Evolutionary conservation across 2,888 invertebrate genomes (phyloP).

Genomic region (Sclerodermus sp.): DNA sequence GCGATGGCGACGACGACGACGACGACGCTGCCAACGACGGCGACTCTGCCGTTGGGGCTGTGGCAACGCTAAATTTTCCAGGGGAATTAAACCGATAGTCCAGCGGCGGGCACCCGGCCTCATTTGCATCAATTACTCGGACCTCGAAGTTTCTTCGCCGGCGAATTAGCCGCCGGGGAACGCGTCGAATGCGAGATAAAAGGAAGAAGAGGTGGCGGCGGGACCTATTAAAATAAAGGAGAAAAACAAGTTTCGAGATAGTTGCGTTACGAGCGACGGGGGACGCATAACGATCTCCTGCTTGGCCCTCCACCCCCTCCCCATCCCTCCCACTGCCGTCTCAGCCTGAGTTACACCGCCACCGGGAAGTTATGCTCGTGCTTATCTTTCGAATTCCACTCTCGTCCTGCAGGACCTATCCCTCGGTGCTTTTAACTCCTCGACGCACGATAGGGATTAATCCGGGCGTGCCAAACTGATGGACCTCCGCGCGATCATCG

Average conservation of each 20-base stretch:
- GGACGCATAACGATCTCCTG: conserved; percentile 49
- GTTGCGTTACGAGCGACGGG: conserved; percentile 54
- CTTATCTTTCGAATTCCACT: conserved; percentile 50
- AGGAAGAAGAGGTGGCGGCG: conserved; percentile 29
- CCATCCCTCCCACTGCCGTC: conserved; percentile 21
- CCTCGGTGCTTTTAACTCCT: conserved; percentile 26
- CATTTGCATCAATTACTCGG: conserved; percentile 54
- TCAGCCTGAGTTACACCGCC: conserved; percentile 42
- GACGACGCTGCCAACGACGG: too few relatives aligned
- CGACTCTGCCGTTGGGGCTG: conserved; percentile 6
- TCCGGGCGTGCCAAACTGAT: neutral
- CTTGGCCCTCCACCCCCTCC: neutral
- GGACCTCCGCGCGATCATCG: too few relatives aligned
- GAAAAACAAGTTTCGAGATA: conserved; percentile 55
- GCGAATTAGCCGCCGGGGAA: conserved; percentile 49
- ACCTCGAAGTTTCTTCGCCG: conserved; percentile 45
- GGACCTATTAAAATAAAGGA: conserved; percentile 50
- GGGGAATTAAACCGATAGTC: conserved; percentile 37
- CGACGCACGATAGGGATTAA: neutral
- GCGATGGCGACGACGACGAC: neutral
- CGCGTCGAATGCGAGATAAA: conserved; percentile 45
- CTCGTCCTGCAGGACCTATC: conserved; percentile 34
- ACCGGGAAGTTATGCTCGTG: conserved; percentile 46
- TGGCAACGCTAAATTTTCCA: conserved; percentile 29
- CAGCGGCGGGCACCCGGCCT: conserved; percentile 24